phyloP scores from a whole-genome alignment of 2,888 invertebrate genomes.

The Torymus aiolomorphi region DNA sequence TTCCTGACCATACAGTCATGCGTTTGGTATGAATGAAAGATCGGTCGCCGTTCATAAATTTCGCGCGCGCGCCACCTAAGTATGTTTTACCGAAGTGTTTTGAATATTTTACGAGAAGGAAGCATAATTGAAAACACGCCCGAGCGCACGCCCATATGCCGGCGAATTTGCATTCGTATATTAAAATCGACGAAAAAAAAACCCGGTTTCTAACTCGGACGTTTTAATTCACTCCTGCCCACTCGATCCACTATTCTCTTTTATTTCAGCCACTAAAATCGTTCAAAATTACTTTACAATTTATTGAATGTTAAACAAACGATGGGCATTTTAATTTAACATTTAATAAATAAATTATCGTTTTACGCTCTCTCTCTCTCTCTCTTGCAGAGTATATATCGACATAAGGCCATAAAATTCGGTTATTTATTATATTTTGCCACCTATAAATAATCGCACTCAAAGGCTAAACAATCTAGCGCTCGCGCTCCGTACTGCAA shows the following conservation, averaged over 20 bases:
- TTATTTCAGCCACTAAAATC: too few species aligned
- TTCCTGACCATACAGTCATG: slow-evolving; percentile 43
- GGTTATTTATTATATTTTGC: too few species aligned
- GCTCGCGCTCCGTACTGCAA: too few species aligned
- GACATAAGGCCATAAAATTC: too few species aligned
- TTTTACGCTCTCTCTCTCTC: too few species aligned
- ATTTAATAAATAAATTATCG: too few species aligned
- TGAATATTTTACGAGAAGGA: slow-evolving; percentile 52
- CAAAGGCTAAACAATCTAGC: too few species aligned
- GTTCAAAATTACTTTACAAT: too few species aligned
- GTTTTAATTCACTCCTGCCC: slow-evolving; percentile 4
- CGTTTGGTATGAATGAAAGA: slow-evolving; percentile 47
- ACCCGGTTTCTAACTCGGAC: not conserved
- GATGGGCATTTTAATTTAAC: too few species aligned
- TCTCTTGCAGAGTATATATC: too few species aligned
- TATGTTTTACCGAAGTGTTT: slow-evolving; percentile 37
- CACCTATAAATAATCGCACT: not conserved
- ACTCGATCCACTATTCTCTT: not conserved
- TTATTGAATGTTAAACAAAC: too few species aligned
- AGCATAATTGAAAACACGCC: slow-evolving; percentile 12
- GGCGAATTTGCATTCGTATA: slow-evolving; percentile 8
- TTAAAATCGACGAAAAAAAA: not conserved
- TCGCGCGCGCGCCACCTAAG: not conserved
- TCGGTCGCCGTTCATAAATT: slow-evolving; percentile 45
- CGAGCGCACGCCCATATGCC: too few species aligned